Evolutionary conservation across 2,797 vertebrate species (phyloP).

Genomic region (Peromyscus melanophrys): DNA sequence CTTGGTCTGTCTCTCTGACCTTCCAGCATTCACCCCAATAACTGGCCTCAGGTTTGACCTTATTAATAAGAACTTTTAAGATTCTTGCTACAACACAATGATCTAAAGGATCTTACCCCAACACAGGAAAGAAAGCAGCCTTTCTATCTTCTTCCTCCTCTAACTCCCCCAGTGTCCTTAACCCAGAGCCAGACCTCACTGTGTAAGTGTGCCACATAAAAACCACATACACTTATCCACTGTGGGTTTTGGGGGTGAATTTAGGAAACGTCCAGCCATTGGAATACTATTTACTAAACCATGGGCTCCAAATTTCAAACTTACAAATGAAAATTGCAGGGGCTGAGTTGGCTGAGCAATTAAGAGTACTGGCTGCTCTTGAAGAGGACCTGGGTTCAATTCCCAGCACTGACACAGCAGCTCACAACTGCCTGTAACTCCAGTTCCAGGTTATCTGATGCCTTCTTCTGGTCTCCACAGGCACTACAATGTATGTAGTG

Average conservation of each 20-base stretch:
- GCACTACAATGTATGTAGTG: not conserved
- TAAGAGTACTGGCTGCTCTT: not conserved
- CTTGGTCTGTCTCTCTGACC: no score
- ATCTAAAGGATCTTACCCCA: not conserved
- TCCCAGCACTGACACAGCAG: not conserved
- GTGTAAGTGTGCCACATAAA: not conserved
- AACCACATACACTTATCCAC: no score
- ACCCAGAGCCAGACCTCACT: not conserved
- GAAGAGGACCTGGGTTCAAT: not conserved
- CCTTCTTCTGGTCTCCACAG: not conserved
- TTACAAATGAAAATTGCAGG: slow-evolving; percentile 29
- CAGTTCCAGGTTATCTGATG: not conserved
- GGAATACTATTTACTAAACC: slow-evolving; percentile 1
- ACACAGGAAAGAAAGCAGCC: not conserved
- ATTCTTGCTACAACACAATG: no score
- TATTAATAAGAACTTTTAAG: no score
- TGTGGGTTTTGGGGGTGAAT: not conserved
- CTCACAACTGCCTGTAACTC: not conserved
- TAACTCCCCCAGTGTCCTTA: not conserved
- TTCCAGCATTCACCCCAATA: no score
- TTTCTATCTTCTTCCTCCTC: not conserved
- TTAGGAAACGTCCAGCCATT: not conserved
- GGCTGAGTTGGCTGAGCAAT: no score
- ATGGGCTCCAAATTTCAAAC: slow-evolving; percentile 41
- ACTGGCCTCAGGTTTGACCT: no score